Base-by-base conservation (phyloP, 1,140 invertebrate genomes). In the Drosophila teissieri region DNA sequence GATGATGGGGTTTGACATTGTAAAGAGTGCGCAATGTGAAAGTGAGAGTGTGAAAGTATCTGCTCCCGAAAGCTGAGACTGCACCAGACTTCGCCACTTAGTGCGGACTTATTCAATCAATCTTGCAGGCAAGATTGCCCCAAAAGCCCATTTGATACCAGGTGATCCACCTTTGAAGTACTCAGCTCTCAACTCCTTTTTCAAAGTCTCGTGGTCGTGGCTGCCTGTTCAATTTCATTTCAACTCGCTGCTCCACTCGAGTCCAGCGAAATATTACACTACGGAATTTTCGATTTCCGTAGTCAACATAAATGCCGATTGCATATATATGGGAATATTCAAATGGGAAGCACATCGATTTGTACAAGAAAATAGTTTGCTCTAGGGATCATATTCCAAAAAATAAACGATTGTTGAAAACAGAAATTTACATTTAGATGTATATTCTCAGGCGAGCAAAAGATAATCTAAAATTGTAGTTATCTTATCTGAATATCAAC, bases 31-130 rank as follows among this genome's bases (percentile, higher is more conserved):
- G 27, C 27, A 8, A 19, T 19, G 19, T 19, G 19, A 24, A 24
- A 24, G 4, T 24, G 4, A 24, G 4, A 24, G 24, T 24, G 4
- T 31, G 7, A 8, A 31, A 31, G 27, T 31, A 31, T 31, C 7
- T 31, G 31, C 31, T 8, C 7, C 31, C 2, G 31, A 24, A 24
- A 24, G 24, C 24, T 24, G 24, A 4, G 24, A 27, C 15, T 49
- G 10, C 15, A 24, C 24, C 0, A 11, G 31, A 51, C 7, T 36
- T 36, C 15, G 11, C 15, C 12, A 55, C 37, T 19, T 22, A 42
- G 1, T 22, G 42, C 55, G 57, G 31, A 24, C 31, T 58, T 62
- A 34, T 60, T 58, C 14, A 62, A 63, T 60, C 54, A 11, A 60
- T 60, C 31, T 31, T 31, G 31, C 31, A 31, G 27, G 27, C 19